phyloP scores from a whole-genome alignment of 1,140 invertebrate species.

The Plutomurus gul region DNA sequence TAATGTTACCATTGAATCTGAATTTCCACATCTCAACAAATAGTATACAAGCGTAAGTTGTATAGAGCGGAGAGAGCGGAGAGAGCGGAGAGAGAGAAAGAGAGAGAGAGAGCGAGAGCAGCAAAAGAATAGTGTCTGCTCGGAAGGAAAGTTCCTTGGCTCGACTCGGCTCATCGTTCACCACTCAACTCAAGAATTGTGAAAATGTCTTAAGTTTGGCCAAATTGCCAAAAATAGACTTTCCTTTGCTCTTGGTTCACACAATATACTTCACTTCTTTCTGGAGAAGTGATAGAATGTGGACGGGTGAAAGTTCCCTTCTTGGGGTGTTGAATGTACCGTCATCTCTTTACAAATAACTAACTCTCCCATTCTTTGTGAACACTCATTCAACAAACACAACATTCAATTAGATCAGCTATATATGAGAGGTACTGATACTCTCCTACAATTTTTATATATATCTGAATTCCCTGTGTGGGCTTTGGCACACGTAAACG shows the following conservation, averaged over 20 bases:
- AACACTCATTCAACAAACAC: too few species aligned
- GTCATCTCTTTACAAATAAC: too few species aligned
- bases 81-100: neutral
- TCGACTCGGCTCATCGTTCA: neutral
- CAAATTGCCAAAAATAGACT: constrained; percentile 25
- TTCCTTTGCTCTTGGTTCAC: neutral
- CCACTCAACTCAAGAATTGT: constrained; percentile 21
- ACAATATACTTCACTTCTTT: neutral
- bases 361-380: too few species aligned
- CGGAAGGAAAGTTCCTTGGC: neutral
- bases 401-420: too few species aligned
- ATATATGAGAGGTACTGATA: too few species aligned
- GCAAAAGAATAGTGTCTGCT: neutral
- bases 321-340: neutral
- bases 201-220: constrained; percentile 9
- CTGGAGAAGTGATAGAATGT: neutral
- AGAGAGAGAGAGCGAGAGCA: neutral
- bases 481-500: neutral
- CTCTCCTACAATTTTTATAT: too few species aligned
- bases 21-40: neutral
- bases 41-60: neutral
- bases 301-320: neutral
- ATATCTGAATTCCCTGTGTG: too few species aligned
- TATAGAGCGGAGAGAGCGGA: neutral
- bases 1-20: constrained; percentile 4